These are phyloP conservation scores for Pachliopta kotzebuea DNA, from an alignment of 2,888 invertebrate genomes.

Conservation along the genomic window DNA sequence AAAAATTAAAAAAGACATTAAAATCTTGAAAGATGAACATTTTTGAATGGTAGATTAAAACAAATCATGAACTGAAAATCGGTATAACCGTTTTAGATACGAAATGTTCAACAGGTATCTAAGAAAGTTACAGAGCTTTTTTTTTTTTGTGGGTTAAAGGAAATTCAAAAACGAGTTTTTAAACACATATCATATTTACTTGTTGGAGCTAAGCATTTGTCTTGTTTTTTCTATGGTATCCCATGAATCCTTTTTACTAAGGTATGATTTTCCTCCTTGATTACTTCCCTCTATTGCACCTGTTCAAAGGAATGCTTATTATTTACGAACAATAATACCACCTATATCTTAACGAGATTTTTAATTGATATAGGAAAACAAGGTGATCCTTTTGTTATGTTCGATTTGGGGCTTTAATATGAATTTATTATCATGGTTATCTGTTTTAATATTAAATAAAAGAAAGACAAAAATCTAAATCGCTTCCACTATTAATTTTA, in stretches of 20 bases:
- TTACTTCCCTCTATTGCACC: constrained; percentile 39
- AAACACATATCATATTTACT: constrained; percentile 42
- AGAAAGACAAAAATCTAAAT: no score
- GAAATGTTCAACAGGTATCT: background rate
- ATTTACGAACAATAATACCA: no score
- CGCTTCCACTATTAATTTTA: no score
- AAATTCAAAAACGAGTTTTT: background rate
- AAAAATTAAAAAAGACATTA: background rate
- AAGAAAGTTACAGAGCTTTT: background rate
- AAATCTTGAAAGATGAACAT: background rate
- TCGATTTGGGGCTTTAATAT: background rate
- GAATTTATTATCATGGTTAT: background rate
- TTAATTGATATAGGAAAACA: background rate
- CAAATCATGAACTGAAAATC: no score
- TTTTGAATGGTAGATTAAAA: no score
- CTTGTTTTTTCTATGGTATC: constrained; percentile 90
- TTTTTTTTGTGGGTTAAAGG: background rate
- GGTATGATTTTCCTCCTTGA: constrained; percentile 64
- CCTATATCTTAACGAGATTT: background rate
- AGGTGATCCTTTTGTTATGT: background rate
- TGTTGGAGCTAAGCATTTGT: constrained; percentile 82
- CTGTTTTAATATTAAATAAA: background rate
- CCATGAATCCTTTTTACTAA: constrained; percentile 86
- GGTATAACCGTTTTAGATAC: background rate
- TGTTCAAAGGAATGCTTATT: constrained; percentile 4